Percentiles rank a stretch among this genome's conserved stretches.
Evolutionary conservation across 2,888 invertebrate genomes (phyloP).

Genomic region (Gymnosoma rotundatum): DNA sequence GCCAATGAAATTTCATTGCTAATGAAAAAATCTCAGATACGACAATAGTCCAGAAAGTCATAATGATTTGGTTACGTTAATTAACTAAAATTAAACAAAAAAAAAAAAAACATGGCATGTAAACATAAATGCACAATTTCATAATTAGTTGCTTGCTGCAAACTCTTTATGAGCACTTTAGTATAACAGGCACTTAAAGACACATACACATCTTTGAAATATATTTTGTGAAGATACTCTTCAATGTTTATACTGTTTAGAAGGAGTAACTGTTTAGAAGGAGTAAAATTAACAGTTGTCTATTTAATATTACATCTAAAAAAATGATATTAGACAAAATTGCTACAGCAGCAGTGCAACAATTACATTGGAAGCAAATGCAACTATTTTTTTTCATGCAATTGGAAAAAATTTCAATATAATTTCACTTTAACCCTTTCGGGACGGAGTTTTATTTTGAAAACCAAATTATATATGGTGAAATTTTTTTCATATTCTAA

Average conservation of each 20-base stretch:
- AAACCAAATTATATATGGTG: too few relatives aligned
- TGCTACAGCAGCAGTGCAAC: neutral
- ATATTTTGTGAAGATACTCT: conserved; percentile 1
- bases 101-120: neutral
- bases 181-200: conserved; percentile 8
- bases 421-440: too few relatives aligned
- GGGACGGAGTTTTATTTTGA: too few relatives aligned
- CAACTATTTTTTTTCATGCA: too few relatives aligned
- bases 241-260: neutral
- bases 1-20: too few relatives aligned
- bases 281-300: too few relatives aligned
- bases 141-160: conserved; percentile 45
- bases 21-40: too few relatives aligned
- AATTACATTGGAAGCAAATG: neutral
- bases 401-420: too few relatives aligned
- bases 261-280: neutral
- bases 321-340: neutral
- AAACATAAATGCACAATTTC: conserved; percentile 41
- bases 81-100: neutral
- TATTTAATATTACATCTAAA: neutral
- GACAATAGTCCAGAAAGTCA: too few relatives aligned
- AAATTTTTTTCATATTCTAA: too few relatives aligned
- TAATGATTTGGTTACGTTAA: neutral
- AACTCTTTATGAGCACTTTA: conserved; percentile 10
- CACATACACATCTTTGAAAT: neutral